These are phyloP conservation scores for Mizuhopecten yessoensis DNA, from an alignment of 1,140 invertebrate genomes.

Conservation along the genomic window DNA sequence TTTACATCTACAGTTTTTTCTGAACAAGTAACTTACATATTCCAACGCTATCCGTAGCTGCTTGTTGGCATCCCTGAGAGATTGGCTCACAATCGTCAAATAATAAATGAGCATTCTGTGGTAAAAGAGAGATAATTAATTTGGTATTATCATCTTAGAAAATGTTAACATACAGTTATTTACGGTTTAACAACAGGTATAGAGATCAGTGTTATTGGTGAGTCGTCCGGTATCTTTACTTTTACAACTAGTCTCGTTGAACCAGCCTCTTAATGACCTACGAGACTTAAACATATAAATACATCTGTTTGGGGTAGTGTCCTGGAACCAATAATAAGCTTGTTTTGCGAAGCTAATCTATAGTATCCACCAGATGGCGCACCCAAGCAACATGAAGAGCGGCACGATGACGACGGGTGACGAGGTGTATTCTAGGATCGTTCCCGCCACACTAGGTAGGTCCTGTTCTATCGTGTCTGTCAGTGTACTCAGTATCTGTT, in stretches of 20 bases:
- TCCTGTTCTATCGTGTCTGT: conserved; percentile 90
- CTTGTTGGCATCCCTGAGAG: conserved; percentile 95
- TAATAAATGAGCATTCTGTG: conserved; percentile 95
- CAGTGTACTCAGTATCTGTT: conserved; percentile 93
- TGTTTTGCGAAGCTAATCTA: too few relatives aligned
- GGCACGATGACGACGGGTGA: conserved; percentile 98
- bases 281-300: too few relatives aligned
- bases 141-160: too few relatives aligned
- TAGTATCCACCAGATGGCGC: conserved; percentile 62
- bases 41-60: conserved; percentile 90
- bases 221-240: too few relatives aligned
- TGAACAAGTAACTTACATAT: conserved; percentile 79
- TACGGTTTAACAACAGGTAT: too few relatives aligned
- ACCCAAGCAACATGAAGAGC: conserved; percentile 92
- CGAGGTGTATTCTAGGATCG: conserved; percentile 91
- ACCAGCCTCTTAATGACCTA: too few relatives aligned
- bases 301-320: too few relatives aligned
- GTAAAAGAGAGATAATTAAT: conserved; percentile 46
- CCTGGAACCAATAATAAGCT: too few relatives aligned
- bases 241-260: too few relatives aligned
- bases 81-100: conserved; percentile 93
- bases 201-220: too few relatives aligned
- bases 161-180: too few relatives aligned
- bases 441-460: conserved; percentile 86
- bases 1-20: too few relatives aligned